A percentile compares a stretch with the other conserved stretches of the same genome.
These are phyloP conservation scores for Zaprionus kolodkinae DNA, from an alignment of 1,140 invertebrate species.

Conservation along the genomic window DNA sequence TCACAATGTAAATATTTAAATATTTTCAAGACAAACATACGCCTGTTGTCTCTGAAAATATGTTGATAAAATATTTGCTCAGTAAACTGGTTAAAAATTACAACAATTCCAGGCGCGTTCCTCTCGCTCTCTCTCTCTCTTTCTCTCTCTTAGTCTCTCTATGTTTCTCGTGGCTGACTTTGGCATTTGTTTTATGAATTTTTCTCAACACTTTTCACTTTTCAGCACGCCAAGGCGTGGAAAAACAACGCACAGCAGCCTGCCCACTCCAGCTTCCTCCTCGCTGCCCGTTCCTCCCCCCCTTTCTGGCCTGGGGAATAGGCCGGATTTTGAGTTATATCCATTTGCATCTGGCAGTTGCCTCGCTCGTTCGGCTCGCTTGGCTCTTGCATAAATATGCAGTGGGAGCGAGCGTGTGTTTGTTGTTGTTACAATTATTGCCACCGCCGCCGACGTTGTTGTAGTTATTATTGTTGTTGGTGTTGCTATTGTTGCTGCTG, in stretches of 20 bases:
- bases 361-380: conserved; percentile 16
- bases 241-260: conserved; percentile 66
- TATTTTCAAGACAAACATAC: conserved; percentile 80
- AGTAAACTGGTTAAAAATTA: conserved; percentile 82
- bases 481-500: conserved; percentile 10
- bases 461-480: conserved; percentile 31
- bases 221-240: conserved; percentile 56
- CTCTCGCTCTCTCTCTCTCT: conserved; percentile 2
- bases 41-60: conserved; percentile 78
- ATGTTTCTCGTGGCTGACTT: conserved; percentile 52
- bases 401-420: conserved; percentile 47
- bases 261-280: conserved; percentile 1
- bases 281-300: not conserved
- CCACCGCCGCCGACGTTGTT: conserved; percentile 16
- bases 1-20: conserved; percentile 81
- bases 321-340: conserved; percentile 27
- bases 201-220: conserved; percentile 72
- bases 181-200: conserved; percentile 79
- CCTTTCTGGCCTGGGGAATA: not conserved
- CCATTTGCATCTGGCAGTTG: conserved; percentile 59
- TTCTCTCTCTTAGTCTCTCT: conserved; percentile 15
- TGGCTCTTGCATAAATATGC: conserved; percentile 59
- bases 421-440: conserved; percentile 69
- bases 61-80: conserved; percentile 81
- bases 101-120: conserved; percentile 61